Evolutionary conservation across 2,888 invertebrate species (phyloP), one percentile per base, ranked within the genome.

Genomic region (Ennomos fuscantarius): DNA sequence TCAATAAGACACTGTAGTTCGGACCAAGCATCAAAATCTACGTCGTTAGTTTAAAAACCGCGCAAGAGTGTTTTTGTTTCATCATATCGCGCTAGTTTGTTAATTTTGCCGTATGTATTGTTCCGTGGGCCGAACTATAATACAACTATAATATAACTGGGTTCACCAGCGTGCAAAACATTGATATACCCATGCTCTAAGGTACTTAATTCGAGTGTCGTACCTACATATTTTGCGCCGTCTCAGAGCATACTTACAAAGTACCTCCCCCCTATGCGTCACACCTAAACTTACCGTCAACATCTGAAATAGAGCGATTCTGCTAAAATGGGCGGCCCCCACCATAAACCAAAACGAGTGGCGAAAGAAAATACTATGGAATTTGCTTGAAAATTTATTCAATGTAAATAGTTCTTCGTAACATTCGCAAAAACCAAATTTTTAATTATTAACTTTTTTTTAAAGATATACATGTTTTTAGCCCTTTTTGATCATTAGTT

Each of bases 261-360:
- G 61, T 64, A 70, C 70, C 65, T 72, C 74, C 73, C 73, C 76
- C 82, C 85, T 84, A 85, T 76, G 78, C 77, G 80, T 79, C 82
- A 79, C 82, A 87, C 84, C 89, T 89, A 87, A 72, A 91, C 92
- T 91, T 91, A 92, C 92, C 91, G 92, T 91, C 86, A 92, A 89
- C 90, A 91, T 92, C 92, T 91, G 91, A 89, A 91, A 92, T 87
- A 90, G 89, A 91, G 86, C 83, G 86, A 79, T 81, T 80, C 79
- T 78, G 77, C 86, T 66, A 85, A 81, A 82, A 82, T 78, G 76
- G 84, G 82, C 86, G 85, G 83, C 84, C 88, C 84, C 88, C 89
- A 87, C 82, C 82, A 87, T 81, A 78, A 48, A 79, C 70, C 49
- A 77, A 24, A 70, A 79, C 79, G 76, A 79, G 74, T 80, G 81